Evolutionary conservation across 2,797 vertebrate species (phyloP).

Genomic region (Brachyalestes nurse): DNA sequence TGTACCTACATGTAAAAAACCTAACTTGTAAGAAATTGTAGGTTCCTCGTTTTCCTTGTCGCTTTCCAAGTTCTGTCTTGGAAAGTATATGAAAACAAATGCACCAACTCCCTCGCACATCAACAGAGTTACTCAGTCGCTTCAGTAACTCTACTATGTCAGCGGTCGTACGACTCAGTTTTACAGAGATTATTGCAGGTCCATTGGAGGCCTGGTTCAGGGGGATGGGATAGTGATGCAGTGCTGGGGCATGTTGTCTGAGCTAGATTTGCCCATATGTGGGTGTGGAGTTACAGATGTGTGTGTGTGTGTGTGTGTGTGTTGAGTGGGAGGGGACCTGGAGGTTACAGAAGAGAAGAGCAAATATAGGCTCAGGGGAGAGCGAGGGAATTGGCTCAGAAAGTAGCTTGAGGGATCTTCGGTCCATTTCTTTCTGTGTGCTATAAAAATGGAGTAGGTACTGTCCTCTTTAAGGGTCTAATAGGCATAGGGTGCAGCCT

Average conservation of each 20-base stretch:
- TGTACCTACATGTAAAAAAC: too few relatives aligned
- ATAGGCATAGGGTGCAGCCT: slow-evolving; percentile 18
- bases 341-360: slow-evolving; percentile 34
- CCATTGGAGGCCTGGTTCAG: slow-evolving; percentile 3
- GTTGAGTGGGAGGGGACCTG: neutral
- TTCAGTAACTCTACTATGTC: neutral
- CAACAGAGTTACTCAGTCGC: neutral
- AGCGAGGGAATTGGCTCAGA: slow-evolving; percentile 24
- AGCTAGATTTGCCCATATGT: neutral
- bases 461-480: slow-evolving; percentile 26
- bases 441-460: slow-evolving; percentile 15
- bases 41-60: too few relatives aligned
- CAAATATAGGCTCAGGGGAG: slow-evolving; percentile 29
- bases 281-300: neutral
- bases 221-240: neutral
- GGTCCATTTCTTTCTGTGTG: slow-evolving; percentile 28
- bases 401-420: slow-evolving; percentile 27
- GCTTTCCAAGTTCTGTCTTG: neutral
- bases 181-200: slow-evolving; percentile 19
- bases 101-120: neutral
- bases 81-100: neutral
- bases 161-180: neutral
- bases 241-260: neutral
- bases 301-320: slow-evolving; percentile 15
- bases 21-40: too few relatives aligned